Base-by-base conservation (phyloP, 2,113 vertebrate genomes). In the Amblyopsis rosae region DNA sequence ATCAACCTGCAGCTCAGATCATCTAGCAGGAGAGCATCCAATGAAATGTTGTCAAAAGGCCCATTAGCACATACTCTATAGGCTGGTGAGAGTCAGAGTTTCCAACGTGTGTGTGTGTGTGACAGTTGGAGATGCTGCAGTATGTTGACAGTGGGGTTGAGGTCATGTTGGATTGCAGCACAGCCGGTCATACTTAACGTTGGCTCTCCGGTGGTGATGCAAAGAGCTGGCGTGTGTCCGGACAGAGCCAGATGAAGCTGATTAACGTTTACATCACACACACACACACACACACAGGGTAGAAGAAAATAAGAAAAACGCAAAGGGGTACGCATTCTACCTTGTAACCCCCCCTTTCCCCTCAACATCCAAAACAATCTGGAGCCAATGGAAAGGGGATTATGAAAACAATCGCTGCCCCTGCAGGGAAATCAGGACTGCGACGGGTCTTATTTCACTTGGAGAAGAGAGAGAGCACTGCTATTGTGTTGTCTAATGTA, bases 231-330 rank as follows among this genome's bases (percentile, higher is more conserved):
- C 83, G 88, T 82, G 76, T 75, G 68, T 81, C 64, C 82, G 80
- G 84, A 83, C 72, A 51, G 77, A 26, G 33, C 77, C 91, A 92
- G 83, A 92, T 91, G 91, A 85, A 83, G 70, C 82, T 86, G 85
- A 92, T 92, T 92, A 89, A 85, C 88, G 79, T 82, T 83, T 50
- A 64, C 82, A 81, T 92, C 83, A 90, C 86, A 89, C 88, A 91
- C 75, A 73, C 81, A 35, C 57, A 35, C 59, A 32, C 16, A 63
- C 62, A 51, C 46, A 26, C 46, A 49, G 75, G 74, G 65, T 53
- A 59, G 74, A 76, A 77, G 59, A 63, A 65, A 81, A 65, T 67
- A 54, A 76, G 73, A 49, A 49, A 81, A 69, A 72, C 66, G 73
- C 72, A 65, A 26, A 65, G 57, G 71, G 72, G 67, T 62, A 69